Evolutionary conservation across 1,140 invertebrate genomes (phyloP).

Genomic region (Philopotamus ludificatus): DNA sequence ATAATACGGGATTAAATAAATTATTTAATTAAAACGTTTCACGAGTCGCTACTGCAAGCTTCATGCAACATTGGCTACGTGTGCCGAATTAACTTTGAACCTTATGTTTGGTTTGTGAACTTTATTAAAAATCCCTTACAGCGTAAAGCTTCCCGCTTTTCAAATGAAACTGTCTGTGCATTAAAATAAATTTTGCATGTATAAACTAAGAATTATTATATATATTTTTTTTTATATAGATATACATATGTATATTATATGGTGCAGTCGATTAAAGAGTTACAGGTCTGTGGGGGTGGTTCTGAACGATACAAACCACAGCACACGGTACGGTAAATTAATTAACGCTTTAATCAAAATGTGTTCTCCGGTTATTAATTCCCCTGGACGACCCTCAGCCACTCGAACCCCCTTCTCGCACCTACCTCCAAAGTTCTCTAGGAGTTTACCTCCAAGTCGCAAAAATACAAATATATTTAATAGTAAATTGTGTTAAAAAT

Average conservation of each 20-base stretch:
- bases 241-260: background rate
- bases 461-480: background rate
- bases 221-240: background rate
- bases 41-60: background rate
- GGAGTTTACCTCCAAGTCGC: background rate
- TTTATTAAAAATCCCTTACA: slow-evolving; percentile 38
- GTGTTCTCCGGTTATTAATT: slow-evolving; percentile 34
- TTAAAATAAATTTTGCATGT: no score
- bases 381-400: slow-evolving; percentile 17
- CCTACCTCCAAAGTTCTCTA: slow-evolving; percentile 6
- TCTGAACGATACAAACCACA: slow-evolving; percentile 31
- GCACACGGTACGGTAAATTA: slow-evolving; percentile 27
- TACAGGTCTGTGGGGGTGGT: slow-evolving; percentile 12
- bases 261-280: slow-evolving; percentile 13
- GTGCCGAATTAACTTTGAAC: slow-evolving; percentile 24
- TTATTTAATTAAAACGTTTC: no score
- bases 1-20: no score
- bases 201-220: no score
- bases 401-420: background rate
- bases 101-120: slow-evolving; percentile 34
- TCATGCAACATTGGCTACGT: slow-evolving; percentile 1
- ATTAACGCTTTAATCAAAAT: slow-evolving; percentile 37
- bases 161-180: background rate
- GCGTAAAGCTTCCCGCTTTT: background rate
- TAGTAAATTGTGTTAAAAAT: slow-evolving; percentile 8